These are phyloP conservation scores for Nipponia nippon DNA, from an alignment of 2,113 vertebrate species.

Conservation along the genomic window DNA sequence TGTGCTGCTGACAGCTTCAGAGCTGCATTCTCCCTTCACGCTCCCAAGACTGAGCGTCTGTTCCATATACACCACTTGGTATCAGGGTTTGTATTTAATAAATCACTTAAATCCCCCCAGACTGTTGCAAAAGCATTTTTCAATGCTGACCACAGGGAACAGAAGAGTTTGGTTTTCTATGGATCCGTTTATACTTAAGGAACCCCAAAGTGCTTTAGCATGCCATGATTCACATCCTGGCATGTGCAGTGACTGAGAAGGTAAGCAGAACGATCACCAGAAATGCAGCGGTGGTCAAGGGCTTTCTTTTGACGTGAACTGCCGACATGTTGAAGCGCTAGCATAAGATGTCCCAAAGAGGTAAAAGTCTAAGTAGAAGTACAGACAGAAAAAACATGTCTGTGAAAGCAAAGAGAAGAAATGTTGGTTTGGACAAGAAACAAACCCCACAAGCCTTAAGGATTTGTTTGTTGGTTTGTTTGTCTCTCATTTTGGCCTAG, in stretches of 20 bases:
- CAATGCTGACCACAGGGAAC: background rate
- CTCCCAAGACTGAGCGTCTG: background rate
- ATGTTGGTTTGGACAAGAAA: background rate
- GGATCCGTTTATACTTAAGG: background rate
- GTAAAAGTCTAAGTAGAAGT: background rate
- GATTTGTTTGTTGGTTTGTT: background rate
- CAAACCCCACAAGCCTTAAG: background rate
- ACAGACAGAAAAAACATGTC: background rate
- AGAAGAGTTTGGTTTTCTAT: background rate
- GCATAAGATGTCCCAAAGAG: background rate
- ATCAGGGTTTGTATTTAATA: background rate
- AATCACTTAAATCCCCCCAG: background rate
- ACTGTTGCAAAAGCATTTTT: background rate
- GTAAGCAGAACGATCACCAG: background rate
- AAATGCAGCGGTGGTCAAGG: background rate
- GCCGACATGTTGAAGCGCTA: background rate
- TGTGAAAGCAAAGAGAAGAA: background rate
- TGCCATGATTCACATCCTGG: background rate
- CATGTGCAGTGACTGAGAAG: background rate
- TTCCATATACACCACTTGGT: background rate
- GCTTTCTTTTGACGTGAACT: background rate
- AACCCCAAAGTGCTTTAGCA: background rate
- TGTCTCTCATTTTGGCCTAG: background rate
- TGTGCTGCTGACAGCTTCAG: background rate
- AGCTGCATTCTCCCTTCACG: fast-evolving